phyloP scores from a whole-genome alignment of 2,113 vertebrate species.

The Dinomys branickii region DNA sequence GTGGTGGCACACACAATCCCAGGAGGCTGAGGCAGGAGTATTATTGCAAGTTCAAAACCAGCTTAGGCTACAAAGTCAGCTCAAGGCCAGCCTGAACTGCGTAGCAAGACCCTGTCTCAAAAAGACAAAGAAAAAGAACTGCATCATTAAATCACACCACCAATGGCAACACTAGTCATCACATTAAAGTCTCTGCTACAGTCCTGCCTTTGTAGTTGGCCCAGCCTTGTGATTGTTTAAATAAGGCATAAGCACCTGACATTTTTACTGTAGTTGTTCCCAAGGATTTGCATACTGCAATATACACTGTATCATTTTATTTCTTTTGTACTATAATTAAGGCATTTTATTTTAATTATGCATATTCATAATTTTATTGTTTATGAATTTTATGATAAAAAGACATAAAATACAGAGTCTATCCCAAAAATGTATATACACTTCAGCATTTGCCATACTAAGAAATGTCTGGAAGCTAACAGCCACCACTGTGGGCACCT shows the following conservation, averaged over 20 bases:
- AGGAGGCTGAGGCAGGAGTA: no score
- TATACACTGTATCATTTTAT: background rate
- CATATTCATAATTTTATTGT: background rate
- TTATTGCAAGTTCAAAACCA: no score
- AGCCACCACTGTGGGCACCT: background rate
- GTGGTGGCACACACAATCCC: no score
- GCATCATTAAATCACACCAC: background rate
- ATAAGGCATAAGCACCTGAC: background rate
- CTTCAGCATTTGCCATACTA: background rate
- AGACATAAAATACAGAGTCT: background rate
- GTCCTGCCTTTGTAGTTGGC: background rate
- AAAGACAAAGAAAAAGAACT: no score
- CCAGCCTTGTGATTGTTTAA: background rate
- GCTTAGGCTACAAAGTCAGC: no score
- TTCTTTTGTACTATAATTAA: background rate
- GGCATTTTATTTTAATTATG: background rate
- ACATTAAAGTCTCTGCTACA: background rate
- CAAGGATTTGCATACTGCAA: slow-evolving; percentile 12
- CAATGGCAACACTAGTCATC: background rate
- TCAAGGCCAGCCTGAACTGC: no score
- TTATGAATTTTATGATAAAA: slow-evolving; percentile 32
- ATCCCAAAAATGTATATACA: background rate
- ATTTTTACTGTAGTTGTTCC: background rate
- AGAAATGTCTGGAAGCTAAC: background rate
- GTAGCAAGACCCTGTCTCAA: no score